Evolutionary conservation across 2,888 invertebrate species (phyloP).

Genomic region (Tetragonisca angustula): DNA sequence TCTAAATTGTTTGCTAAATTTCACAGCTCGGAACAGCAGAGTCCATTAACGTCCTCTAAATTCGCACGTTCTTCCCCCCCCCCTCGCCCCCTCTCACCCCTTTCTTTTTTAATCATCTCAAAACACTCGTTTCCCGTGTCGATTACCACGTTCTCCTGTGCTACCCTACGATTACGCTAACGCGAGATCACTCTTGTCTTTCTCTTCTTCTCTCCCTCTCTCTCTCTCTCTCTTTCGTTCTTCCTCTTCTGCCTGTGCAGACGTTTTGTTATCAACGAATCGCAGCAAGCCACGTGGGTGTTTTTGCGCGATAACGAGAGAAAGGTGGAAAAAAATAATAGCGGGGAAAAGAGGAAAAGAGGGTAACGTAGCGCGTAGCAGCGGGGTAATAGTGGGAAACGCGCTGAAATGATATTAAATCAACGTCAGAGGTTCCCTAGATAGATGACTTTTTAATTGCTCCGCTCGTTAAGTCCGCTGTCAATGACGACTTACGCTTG

Average conservation of each 20-base stretch:
- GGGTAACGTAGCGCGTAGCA: background rate
- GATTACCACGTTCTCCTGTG: background rate
- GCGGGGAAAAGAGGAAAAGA: background rate
- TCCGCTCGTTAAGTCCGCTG: conserved; percentile 51
- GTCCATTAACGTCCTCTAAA: conserved; percentile 15
- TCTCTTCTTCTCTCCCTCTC: background rate
- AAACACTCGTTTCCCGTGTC: conserved; percentile 8
- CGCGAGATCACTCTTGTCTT: background rate
- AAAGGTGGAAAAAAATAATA: background rate
- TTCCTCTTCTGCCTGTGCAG: background rate
- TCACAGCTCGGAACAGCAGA: conserved; percentile 9
- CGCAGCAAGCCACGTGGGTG: background rate
- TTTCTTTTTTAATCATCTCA: background rate
- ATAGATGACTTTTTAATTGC: conserved; percentile 58
- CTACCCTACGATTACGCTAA: conserved; percentile 2
- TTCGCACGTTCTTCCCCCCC: background rate
- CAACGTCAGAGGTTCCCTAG: conserved; percentile 37
- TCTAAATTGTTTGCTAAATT: conserved; percentile 30
- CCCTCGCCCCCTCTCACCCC: no score
- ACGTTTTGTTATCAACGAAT: background rate
- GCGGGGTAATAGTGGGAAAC: conserved; percentile 1
- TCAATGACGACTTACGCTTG: conserved; percentile 56
- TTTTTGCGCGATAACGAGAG: background rate
- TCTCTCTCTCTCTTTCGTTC: background rate
- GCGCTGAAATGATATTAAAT: conserved; percentile 48